Conservation (phyloP, 2,888 invertebrate genomes). For the Rambutsinella grinnellia region DNA sequence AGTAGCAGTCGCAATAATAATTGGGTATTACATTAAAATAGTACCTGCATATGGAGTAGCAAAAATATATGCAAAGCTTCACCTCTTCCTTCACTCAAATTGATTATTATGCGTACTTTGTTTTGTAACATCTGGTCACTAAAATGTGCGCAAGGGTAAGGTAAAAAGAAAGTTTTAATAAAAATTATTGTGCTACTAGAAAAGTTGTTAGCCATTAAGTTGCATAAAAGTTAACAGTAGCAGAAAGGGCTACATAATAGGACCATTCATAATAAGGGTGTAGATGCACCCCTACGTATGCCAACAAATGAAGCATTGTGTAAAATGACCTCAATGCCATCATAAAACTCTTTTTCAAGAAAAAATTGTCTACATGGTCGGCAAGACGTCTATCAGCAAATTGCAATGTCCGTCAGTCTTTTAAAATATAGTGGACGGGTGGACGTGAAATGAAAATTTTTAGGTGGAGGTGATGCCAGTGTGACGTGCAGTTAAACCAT, state of each 20-base stretch:
- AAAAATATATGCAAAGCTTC: not conserved
- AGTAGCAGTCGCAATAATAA: not conserved
- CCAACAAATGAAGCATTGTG: slow-evolving; percentile 45
- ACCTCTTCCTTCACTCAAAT: not conserved
- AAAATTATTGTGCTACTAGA: not conserved
- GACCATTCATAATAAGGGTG: too few relatives aligned
- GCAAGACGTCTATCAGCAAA: slow-evolving; percentile 13
- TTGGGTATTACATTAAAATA: not conserved
- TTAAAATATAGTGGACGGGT: slow-evolving; percentile 3
- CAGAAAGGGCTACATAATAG: not conserved
- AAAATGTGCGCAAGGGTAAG: not conserved
- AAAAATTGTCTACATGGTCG: not conserved
- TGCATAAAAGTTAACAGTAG: not conserved
- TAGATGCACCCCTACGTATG: not conserved
- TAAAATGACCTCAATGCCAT: slow-evolving; percentile 37
- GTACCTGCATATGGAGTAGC: not conserved
- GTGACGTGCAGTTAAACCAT: not conserved
- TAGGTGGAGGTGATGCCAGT: not conserved
- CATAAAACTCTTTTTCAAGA: slow-evolving; percentile 20
- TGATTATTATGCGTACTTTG: not conserved
- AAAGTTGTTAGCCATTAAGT: not conserved
- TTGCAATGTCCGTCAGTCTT: slow-evolving; percentile 21
- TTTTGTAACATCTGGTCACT: not conserved
- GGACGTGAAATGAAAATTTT: not conserved
- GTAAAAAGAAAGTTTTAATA: not conserved